Percentiles rank a stretch among this genome's conserved stretches.
phyloP scores from a whole-genome alignment of 2,113 vertebrate species.

The Tachuris rubrigastra region DNA sequence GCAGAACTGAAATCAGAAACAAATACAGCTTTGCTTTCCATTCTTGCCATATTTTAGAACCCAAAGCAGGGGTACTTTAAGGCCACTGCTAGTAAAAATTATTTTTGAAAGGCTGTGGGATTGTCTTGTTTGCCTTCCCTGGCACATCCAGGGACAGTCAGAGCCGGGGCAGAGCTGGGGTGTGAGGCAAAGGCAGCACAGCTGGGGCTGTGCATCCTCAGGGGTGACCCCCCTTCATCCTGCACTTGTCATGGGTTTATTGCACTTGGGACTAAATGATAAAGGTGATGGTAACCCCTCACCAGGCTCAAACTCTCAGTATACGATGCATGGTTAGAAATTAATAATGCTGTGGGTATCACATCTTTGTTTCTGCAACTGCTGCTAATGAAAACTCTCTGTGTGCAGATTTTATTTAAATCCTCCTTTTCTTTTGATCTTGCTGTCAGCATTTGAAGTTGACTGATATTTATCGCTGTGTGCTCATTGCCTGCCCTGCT shows the following conservation, averaged over 20 bases:
- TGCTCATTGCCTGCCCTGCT: constrained; percentile 24
- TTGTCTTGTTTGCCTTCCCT: background rate
- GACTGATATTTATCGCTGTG: constrained; percentile 34
- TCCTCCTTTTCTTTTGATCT: constrained; percentile 52
- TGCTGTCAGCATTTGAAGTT: constrained; percentile 13
- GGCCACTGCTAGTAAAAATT: background rate
- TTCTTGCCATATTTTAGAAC: background rate
- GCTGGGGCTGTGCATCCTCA: background rate
- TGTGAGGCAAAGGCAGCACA: background rate
- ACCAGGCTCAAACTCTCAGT: background rate
- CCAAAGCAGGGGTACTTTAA: background rate
- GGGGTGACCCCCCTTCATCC: rapidly evolving
- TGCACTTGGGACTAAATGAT: background rate
- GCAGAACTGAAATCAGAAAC: background rate
- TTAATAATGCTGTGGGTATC: background rate
- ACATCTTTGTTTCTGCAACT: background rate
- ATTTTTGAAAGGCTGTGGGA: background rate
- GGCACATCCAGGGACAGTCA: background rate
- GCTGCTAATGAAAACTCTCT: background rate
- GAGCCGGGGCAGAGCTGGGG: background rate
- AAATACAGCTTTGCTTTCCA: background rate
- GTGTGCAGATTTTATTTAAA: constrained; percentile 29
- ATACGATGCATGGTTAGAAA: background rate
- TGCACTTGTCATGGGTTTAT: background rate
- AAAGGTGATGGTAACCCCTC: background rate